Base-by-base conservation (phyloP, 2,797 vertebrate species). In the Antrozous pallidus region DNA sequence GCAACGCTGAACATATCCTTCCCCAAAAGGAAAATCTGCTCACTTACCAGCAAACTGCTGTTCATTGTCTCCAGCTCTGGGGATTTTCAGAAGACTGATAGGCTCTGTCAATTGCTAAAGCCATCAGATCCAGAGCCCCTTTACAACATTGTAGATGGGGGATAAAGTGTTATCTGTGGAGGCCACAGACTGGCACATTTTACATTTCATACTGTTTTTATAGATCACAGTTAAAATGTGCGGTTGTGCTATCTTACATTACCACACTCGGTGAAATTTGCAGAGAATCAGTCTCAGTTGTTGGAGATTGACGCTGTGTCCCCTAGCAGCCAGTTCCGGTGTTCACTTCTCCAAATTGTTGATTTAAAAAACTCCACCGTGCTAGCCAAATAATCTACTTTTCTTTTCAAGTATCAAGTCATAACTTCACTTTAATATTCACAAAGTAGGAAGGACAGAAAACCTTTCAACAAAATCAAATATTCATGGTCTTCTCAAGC, bases 61-160 rank as follows among this genome's bases (percentile, higher is more conserved):
- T 85, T 96, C 82, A 58, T 73, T 86, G 78, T 92, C 91, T 86
- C 61, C 47, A 86, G 70, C 91, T 95, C 89, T 91, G 73, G 69
- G 51, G 82, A 93, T 82, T 96, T 93, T 96, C 88, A 79, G 93
- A 85, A 93, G 96, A 93, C 69, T 93, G 84, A 95, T 88, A 94
- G 88, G 31, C 58, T 94, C 90, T 90, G 92, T 95, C 88, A 95
- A 54, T 33, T 95, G 82, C 70, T 71, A 78, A 90, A 65, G 49
- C 67, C 45, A 18, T 91, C 56, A 69, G 78, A 90, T 90, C 70
- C 73, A 85, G 79, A 91, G 74, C 36, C 70, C 56, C 38, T 54
- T 61, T 63, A 54, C 54, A 67, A 88, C 36, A 88, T 8, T 93
- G 26, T 77, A 75, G 31, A 54, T 56, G 54, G 81, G 42, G 33